phyloP scores from a whole-genome alignment of 2,113 vertebrate genomes.

The Syngnathus scovelli region DNA sequence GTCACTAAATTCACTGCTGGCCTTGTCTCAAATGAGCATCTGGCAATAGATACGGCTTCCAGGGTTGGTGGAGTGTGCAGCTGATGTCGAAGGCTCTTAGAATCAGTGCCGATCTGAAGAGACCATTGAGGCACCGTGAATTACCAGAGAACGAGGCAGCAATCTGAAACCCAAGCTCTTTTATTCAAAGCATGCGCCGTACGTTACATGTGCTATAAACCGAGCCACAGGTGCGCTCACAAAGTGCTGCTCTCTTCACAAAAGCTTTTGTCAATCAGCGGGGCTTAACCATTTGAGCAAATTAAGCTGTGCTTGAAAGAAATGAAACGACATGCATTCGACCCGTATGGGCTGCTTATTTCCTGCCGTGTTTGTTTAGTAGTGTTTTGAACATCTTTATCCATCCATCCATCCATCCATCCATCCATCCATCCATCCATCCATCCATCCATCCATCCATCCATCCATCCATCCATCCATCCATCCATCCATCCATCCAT shows the following conservation, averaged over 20 bases:
- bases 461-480: too few species aligned
- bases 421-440: too few species aligned
- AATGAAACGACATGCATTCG: not conserved
- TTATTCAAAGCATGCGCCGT: constrained; percentile 21
- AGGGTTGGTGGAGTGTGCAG: constrained; percentile 45
- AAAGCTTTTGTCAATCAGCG: not conserved
- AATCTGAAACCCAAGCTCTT: constrained; percentile 16
- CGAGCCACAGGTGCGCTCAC: constrained; percentile 10
- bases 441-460: too few species aligned
- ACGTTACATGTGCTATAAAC: constrained; percentile 39
- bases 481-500: too few species aligned
- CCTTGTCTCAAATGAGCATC: constrained; percentile 35
- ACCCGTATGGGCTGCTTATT: not conserved
- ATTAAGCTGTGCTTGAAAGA: not conserved
- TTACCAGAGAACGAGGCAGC: constrained; percentile 38
- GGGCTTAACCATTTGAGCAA: not conserved
- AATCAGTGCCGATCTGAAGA: constrained; percentile 56
- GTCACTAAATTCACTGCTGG: constrained; percentile 40
- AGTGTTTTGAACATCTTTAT: not conserved
- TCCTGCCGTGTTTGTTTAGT: not conserved
- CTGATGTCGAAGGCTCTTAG: constrained; percentile 47
- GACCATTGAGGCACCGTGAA: constrained; percentile 34
- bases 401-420: too few species aligned
- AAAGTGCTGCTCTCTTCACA: not conserved
- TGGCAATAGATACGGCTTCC: constrained; percentile 45